A percentile compares a stretch with the other conserved stretches of the same genome.
Conservation (phyloP, 2,113 vertebrate genomes). For the Pangasianodon hypophthalmus region DNA sequence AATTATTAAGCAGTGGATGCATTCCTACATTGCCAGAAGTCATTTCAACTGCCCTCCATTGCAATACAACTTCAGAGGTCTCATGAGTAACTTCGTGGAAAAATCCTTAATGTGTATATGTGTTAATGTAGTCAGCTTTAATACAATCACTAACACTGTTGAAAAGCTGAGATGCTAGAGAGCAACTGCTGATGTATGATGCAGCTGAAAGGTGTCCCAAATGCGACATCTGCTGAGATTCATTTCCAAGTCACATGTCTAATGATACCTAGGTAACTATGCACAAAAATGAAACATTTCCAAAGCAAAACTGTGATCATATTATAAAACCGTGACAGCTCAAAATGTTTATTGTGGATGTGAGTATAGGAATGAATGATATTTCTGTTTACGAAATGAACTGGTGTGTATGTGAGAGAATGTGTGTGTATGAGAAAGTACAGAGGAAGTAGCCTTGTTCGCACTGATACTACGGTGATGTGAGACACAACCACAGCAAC, state of each 20-base stretch:
- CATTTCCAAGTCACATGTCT: background rate
- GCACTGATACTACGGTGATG: background rate
- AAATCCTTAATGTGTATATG: background rate
- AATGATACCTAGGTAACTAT: background rate
- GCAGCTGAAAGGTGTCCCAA: background rate
- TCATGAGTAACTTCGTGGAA: background rate
- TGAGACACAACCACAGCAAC: slow-evolving; percentile 37
- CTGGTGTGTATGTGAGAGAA: background rate
- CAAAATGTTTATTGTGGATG: background rate
- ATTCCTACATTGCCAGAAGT: background rate
- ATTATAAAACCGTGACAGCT: background rate
- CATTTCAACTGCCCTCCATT: background rate
- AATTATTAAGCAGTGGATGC: background rate
- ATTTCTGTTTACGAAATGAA: background rate
- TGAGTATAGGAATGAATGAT: background rate
- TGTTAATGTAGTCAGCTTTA: background rate
- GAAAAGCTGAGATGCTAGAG: background rate
- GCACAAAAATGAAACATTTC: background rate
- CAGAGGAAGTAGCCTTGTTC: slow-evolving; percentile 29
- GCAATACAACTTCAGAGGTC: background rate
- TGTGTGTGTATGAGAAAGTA: no score
- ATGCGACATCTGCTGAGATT: background rate
- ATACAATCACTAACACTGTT: background rate
- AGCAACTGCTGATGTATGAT: background rate
- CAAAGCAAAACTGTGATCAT: background rate